Conservation (phyloP, 2,797 vertebrate genomes). For the Microtus obscurus region DNA sequence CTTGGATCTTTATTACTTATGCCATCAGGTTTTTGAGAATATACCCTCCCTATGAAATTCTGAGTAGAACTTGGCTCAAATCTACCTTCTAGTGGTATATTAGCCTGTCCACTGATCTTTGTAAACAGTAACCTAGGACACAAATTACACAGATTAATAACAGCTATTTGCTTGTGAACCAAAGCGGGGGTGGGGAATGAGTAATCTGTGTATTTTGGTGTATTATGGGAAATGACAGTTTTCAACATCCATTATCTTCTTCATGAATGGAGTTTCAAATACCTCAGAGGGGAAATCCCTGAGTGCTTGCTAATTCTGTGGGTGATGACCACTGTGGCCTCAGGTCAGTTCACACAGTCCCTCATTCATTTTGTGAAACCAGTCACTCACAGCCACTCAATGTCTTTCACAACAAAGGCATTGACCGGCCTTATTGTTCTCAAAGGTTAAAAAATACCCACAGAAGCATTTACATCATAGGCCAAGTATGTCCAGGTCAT, state of each 20-base stretch:
- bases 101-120: slow-evolving; percentile 26
- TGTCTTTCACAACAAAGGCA: slow-evolving; percentile 63
- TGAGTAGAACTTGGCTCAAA: slow-evolving; percentile 25
- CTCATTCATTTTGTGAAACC: slow-evolving; percentile 73
- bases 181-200: not conserved
- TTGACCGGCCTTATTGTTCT: slow-evolving; percentile 71
- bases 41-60: not conserved
- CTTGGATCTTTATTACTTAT: slow-evolving; percentile 50
- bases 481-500: slow-evolving; percentile 63
- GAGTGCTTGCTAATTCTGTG: slow-evolving; percentile 59
- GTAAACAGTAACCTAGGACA: slow-evolving; percentile 23
- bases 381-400: slow-evolving; percentile 76
- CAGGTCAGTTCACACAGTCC: slow-evolving; percentile 66
- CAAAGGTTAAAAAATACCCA: slow-evolving; percentile 77
- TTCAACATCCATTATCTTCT: slow-evolving; percentile 71
- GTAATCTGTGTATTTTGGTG: not conserved
- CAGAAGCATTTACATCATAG: slow-evolving; percentile 59
- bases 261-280: slow-evolving; percentile 66
- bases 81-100: not conserved
- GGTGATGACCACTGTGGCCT: not conserved
- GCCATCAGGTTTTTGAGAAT: not conserved
- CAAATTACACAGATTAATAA: slow-evolving; percentile 44
- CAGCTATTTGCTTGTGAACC: slow-evolving; percentile 31
- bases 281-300: slow-evolving; percentile 46
- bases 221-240: slow-evolving; percentile 66